Evolutionary conservation across 1,140 invertebrate species (phyloP).

Genomic region (Pseudomyrmex dendroicus): DNA sequence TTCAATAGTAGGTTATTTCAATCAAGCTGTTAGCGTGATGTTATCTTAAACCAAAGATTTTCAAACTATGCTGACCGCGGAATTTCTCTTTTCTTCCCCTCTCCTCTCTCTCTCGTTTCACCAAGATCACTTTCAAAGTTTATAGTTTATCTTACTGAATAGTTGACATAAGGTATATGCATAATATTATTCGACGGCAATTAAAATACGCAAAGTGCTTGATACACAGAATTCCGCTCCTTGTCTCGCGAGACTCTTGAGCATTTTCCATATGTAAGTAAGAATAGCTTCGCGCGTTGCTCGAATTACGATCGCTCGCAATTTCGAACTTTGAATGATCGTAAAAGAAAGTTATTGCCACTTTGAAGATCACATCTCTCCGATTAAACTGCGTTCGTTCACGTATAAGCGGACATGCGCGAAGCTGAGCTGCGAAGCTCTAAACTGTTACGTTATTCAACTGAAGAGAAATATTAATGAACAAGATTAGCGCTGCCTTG

Average conservation of each 20-base stretch:
- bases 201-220: too few relatives aligned
- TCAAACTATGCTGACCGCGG: conserved; percentile 33
- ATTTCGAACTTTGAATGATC: conserved; percentile 1
- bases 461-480: conserved; percentile 23
- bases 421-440: background rate
- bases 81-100: background rate
- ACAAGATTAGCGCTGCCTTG: background rate
- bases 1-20: conserved; percentile 12
- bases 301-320: conserved; percentile 33
- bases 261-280: conserved; percentile 4
- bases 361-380: background rate
- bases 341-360: conserved; percentile 33
- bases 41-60: conserved; percentile 24
- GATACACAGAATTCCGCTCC: too few relatives aligned
- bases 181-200: too few relatives aligned
- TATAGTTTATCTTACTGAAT: too few relatives aligned
- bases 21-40: background rate
- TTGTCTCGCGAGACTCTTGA: background rate
- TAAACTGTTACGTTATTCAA: background rate
- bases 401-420: background rate
- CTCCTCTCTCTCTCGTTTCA: background rate
- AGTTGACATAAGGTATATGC: too few relatives aligned
- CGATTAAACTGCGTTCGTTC: background rate
- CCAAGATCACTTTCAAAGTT: too few relatives aligned
- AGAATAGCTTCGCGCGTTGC: conserved; percentile 7